Conservation (phyloP, 2,797 vertebrate species). For the Hydrocynus forskahlii region DNA sequence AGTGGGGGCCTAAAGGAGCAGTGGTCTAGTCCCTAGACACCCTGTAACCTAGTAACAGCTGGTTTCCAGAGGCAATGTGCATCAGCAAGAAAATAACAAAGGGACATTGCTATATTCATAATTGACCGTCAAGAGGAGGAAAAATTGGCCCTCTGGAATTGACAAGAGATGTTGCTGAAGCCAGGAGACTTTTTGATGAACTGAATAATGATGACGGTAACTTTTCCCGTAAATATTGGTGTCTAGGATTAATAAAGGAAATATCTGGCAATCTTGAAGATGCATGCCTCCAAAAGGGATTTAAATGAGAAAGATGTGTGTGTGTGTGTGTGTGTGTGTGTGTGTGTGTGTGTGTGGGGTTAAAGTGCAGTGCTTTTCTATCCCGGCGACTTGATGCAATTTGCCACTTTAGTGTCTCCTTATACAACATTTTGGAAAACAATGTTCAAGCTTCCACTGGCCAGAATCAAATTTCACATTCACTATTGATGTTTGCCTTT, state of each 20-base stretch:
- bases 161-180: slow-evolving; percentile 13
- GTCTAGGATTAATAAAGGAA: slow-evolving; percentile 52
- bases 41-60: slow-evolving; percentile 52
- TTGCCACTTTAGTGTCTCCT: slow-evolving; percentile 55
- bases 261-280: slow-evolving; percentile 33
- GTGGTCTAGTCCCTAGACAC: slow-evolving; percentile 30
- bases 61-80: slow-evolving; percentile 46
- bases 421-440: slow-evolving; percentile 52
- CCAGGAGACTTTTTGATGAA: slow-evolving; percentile 29
- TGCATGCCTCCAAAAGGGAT: slow-evolving; percentile 34
- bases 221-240: slow-evolving; percentile 18
- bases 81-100: slow-evolving; percentile 39
- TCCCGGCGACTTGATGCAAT: slow-evolving; percentile 55
- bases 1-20: slow-evolving; percentile 33
- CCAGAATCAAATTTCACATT: slow-evolving; percentile 57
- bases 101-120: slow-evolving; percentile 16
- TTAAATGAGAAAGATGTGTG: not conserved
- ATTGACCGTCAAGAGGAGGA: slow-evolving; percentile 16
- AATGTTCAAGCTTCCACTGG: slow-evolving; percentile 39
- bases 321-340: not conserved
- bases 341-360: not conserved
- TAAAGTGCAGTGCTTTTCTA: slow-evolving; percentile 47
- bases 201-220: slow-evolving; percentile 26
- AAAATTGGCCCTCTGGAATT: slow-evolving; percentile 32
- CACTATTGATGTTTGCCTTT: slow-evolving; percentile 50